These are phyloP conservation scores for Griposia aprilina DNA, from an alignment of 2,888 invertebrate genomes.

Conservation along the genomic window DNA sequence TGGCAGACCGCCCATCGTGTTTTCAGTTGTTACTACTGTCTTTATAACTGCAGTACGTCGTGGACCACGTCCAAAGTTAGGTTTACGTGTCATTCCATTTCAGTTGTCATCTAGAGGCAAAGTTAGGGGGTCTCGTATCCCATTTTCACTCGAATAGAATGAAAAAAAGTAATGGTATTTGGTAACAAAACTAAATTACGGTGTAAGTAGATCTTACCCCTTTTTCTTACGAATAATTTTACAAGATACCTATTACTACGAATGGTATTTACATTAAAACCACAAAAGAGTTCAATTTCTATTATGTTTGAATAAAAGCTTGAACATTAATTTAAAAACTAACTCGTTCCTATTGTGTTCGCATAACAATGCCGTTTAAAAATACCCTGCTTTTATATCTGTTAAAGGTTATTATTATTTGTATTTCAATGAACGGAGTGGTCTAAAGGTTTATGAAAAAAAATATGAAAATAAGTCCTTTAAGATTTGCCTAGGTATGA, in stretches of 20 bases:
- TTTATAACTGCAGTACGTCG: background rate
- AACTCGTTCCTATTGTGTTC: constrained; percentile 41
- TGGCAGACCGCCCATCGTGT: constrained; percentile 38
- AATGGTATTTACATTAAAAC: constrained; percentile 26
- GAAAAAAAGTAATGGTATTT: background rate
- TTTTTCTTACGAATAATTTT: background rate
- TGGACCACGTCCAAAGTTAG: constrained; percentile 1
- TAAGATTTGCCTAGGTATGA: background rate
- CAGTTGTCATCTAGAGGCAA: background rate
- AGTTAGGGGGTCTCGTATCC: background rate
- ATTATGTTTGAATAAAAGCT: constrained; percentile 48
- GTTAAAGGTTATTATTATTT: constrained; percentile 21
- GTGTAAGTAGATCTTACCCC: no score
- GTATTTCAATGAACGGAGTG: constrained; percentile 26
- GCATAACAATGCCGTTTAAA: constrained; percentile 49
- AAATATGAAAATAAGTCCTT: background rate
- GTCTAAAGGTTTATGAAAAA: background rate
- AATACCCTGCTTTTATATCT: constrained; percentile 30
- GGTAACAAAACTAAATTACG: background rate
- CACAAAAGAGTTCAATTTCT: constrained; percentile 46
- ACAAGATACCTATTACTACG: background rate
- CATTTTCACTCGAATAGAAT: background rate
- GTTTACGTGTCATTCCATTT: background rate
- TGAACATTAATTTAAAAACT: constrained; percentile 53
- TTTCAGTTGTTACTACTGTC: background rate